Base-by-base conservation (phyloP, 1,140 invertebrate genomes). In the Euwallacea similis region DNA sequence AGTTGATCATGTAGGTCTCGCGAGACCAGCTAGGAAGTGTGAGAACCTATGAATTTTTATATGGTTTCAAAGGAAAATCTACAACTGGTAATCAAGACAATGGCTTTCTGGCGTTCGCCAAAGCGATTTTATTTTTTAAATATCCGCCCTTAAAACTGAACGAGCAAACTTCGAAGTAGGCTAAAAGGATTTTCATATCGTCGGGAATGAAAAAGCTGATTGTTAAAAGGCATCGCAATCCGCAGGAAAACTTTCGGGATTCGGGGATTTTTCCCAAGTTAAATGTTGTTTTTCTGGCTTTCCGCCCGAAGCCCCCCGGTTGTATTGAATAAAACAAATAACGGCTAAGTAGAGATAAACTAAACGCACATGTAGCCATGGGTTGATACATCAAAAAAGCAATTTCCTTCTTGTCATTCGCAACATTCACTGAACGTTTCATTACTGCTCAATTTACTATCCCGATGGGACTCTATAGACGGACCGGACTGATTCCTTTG, bases 341-440 rank as follows among this genome's bases (percentile, higher is more conserved):
- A 33, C 21, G 21, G 21, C 21, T 33, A 33, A 33, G 21, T 33
- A 33, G 21, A 33, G 21, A 33, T 33, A 33, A 33, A 33, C 21
- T 33, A 33, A 33, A 33, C 21, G 21, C 21, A 33, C 21, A 33
- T 33, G 54, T 59, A 2, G 21, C 21, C 4, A 33, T 33, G 21
- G 21, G 21, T 33, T 33, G 21, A 33, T 33, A 67, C 60, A 55
- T 69, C 66, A 71, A 74, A 74, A 74, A 72, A 63, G 53, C 62
- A 61, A 74, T 74, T 74, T 74, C 69, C 73, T 74, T 44, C 43
- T 68, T 74, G 73, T 72, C 69, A 74, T 59, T 74, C 69, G 73
- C 73, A 74, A 74, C 66, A 63, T 74, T 72, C 66, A 58, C 50
- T 63, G 56, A 69, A 65, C 66, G 69, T 74, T 74, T 69, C 69